These are phyloP conservation scores for Grallaria varia DNA, from an alignment of 2,113 vertebrate genomes.

Conservation along the genomic window DNA sequence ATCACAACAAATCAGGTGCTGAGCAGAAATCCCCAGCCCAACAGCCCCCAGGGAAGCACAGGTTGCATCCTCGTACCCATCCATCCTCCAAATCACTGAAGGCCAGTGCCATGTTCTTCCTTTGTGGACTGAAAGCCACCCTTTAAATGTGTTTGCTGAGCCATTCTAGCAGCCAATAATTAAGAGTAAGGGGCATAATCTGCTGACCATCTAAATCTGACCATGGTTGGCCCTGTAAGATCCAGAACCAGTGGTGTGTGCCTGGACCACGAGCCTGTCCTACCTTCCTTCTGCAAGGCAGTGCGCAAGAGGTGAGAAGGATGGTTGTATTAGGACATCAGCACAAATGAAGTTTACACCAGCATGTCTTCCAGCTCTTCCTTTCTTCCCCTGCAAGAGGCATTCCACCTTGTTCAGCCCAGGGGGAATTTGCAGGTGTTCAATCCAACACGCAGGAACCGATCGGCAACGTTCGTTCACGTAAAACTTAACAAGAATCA, in stretches of 20 bases:
- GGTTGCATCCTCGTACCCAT: neutral
- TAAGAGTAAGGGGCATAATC: neutral
- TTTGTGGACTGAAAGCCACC: neutral
- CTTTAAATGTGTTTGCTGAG: neutral
- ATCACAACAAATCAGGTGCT: neutral
- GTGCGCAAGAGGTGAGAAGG: neutral
- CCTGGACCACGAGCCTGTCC: neutral
- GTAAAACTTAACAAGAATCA: conserved; percentile 54
- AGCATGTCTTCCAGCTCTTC: neutral
- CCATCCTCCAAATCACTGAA: neutral
- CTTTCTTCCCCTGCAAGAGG: neutral
- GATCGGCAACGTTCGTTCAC: neutral
- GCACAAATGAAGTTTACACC: neutral
- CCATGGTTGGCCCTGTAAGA: neutral
- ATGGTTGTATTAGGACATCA: neutral
- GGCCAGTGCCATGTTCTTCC: neutral
- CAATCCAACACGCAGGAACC: neutral
- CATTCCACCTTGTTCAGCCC: neutral
- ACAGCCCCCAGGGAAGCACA: neutral
- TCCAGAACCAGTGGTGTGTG: fast-evolving
- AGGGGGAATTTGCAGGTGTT: conserved; percentile 54
- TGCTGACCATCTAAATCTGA: neutral
- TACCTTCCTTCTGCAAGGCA: neutral
- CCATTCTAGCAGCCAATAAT: neutral
- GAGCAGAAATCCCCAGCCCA: neutral